A percentile compares a stretch with the other conserved stretches of the same genome.
Evolutionary conservation across 2,888 invertebrate genomes (phyloP).

Genomic region (Andrena marginata): DNA sequence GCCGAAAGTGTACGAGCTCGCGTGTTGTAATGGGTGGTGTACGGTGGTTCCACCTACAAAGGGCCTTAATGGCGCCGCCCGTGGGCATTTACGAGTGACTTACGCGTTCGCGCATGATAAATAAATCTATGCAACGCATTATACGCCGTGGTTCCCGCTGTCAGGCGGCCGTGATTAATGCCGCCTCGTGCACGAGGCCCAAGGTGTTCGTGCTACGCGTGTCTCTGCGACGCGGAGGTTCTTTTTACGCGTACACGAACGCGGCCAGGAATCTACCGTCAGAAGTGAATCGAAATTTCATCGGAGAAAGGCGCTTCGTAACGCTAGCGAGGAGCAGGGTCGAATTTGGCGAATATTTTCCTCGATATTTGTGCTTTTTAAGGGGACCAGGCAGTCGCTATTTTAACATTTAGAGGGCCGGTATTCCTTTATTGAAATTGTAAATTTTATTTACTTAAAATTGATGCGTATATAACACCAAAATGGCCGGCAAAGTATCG

Average conservation of each 20-base stretch:
- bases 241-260: neutral
- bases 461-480: no score
- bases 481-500: no score
- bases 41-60: slow-evolving; percentile 72
- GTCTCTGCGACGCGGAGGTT: slow-evolving; percentile 3
- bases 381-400: no score
- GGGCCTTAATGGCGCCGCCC: slow-evolving; percentile 71
- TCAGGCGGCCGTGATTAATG: slow-evolving; percentile 79
- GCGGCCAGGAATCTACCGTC: neutral
- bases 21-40: slow-evolving; percentile 63
- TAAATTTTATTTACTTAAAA: no score
- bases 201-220: slow-evolving; percentile 40
- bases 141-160: slow-evolving; percentile 77
- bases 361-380: neutral
- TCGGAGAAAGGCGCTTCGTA: neutral
- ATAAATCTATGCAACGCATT: slow-evolving; percentile 82
- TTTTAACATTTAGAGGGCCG: no score
- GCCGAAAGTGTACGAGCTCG: slow-evolving; percentile 29
- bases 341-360: neutral
- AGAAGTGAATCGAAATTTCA: neutral
- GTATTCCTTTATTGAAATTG: no score
- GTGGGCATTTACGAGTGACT: slow-evolving; percentile 77
- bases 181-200: slow-evolving; percentile 55
- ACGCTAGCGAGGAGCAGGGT: neutral
- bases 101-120: slow-evolving; percentile 80